These are phyloP conservation scores for Phalacrocorax brasilianus DNA, from an alignment of 2,113 vertebrate genomes.

Conservation along the genomic window DNA sequence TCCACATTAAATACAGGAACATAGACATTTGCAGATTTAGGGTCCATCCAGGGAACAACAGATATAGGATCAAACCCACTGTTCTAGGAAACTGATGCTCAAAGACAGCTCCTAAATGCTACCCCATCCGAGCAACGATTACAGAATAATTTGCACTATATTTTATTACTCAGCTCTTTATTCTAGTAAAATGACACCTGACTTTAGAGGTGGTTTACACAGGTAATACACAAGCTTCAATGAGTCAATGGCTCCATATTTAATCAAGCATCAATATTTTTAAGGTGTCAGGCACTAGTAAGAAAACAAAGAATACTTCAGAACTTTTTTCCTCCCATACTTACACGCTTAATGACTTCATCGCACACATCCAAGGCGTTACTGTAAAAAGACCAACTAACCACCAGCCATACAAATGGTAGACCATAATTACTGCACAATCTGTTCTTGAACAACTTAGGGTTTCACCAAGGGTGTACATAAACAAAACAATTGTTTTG, in stretches of 20 bases:
- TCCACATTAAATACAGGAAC: not conserved
- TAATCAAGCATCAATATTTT: not conserved
- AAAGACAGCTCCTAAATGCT: not conserved
- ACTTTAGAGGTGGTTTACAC: not conserved
- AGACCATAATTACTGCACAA: not conserved
- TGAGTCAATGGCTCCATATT: not conserved
- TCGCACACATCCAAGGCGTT: not conserved
- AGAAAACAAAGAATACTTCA: not conserved
- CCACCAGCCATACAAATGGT: not conserved
- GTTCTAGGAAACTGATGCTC: not conserved
- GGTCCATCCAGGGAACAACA: not conserved
- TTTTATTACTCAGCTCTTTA: not conserved
- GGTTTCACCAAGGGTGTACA: not conserved
- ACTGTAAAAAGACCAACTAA: not conserved
- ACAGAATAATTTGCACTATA: not conserved
- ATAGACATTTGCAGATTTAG: not conserved
- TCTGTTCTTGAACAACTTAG: not conserved
- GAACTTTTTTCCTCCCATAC: not conserved
- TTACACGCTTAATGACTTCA: not conserved
- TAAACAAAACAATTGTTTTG: not conserved
- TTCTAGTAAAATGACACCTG: not conserved
- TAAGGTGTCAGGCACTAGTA: not conserved
- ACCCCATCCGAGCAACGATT: not conserved
- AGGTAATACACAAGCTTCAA: not conserved
- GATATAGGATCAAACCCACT: not conserved